Evolutionary conservation across 2,888 invertebrate species (phyloP).

Genomic region (Lypha dubia): DNA sequence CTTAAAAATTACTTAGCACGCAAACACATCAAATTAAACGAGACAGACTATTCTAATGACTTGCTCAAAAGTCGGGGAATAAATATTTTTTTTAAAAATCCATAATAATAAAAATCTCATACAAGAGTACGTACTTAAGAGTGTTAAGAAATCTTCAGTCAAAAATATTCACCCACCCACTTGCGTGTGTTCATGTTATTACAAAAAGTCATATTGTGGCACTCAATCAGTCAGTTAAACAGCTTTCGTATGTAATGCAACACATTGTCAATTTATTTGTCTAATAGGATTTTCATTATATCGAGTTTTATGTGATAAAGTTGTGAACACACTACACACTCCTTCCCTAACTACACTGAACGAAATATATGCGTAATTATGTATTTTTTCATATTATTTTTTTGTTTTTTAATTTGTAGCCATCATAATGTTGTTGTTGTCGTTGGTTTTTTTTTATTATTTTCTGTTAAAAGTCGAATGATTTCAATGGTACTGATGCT

Average conservation of each 20-base stretch:
- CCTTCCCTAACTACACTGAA: slow-evolving; percentile 15
- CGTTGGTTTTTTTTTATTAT: slow-evolving; percentile 21
- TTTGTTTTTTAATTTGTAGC: neutral
- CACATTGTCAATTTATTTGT: slow-evolving; percentile 47
- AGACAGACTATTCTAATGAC: slow-evolving; percentile 13
- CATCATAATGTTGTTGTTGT: neutral
- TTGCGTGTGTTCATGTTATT: slow-evolving; percentile 1
- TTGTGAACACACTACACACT: neutral
- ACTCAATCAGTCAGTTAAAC: slow-evolving; percentile 10
- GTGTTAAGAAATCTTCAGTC: neutral
- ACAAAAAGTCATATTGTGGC: slow-evolving; percentile 14
- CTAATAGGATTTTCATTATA: slow-evolving; percentile 63
- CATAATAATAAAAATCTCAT: slow-evolving; percentile 30
- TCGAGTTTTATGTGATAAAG: slow-evolving; percentile 48
- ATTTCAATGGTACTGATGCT: slow-evolving; percentile 24
- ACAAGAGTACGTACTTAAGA: slow-evolving; percentile 1
- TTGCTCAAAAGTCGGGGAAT: neutral
- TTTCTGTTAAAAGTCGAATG: slow-evolving; percentile 56
- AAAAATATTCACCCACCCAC: slow-evolving; percentile 1
- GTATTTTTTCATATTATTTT: neutral
- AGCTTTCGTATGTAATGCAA: neutral
- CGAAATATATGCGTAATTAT: slow-evolving; percentile 57
- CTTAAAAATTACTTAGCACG: slow-evolving; percentile 42
- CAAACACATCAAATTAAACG: slow-evolving; percentile 3
- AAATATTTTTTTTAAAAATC: neutral